Percentiles rank a stretch among this genome's conserved stretches.
Evolutionary conservation across 2,888 invertebrate species (phyloP).

Genomic region (Chymomyza amoena): DNA sequence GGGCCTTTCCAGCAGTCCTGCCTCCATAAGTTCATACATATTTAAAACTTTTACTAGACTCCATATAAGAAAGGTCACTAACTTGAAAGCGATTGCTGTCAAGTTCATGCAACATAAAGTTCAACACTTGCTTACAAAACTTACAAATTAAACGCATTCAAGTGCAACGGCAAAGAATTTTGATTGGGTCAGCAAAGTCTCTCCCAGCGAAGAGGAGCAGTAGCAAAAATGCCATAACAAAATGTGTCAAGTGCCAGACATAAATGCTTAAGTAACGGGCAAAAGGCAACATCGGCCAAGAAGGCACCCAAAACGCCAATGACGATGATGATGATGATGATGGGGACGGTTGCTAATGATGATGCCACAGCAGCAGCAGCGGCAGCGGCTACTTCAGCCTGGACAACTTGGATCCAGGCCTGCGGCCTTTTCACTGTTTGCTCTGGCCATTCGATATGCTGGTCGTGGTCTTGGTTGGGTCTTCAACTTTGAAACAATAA

Average conservation of each 20-base stretch:
- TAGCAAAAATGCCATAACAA: conserved; percentile 72
- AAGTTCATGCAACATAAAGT: conserved; percentile 28
- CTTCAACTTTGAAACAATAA: conserved; percentile 54
- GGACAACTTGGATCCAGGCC: conserved; percentile 31
- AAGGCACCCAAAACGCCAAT: neutral
- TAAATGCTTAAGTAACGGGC: conserved; percentile 68
- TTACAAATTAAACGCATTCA: conserved; percentile 72
- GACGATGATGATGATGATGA: neutral
- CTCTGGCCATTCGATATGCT: conserved; percentile 60
- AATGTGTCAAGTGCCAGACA: conserved; percentile 74
- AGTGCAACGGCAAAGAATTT: conserved; percentile 70
- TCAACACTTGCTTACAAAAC: conserved; percentile 39
- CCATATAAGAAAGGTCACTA: neutral
- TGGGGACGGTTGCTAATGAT: neutral
- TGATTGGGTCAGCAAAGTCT: conserved; percentile 69
- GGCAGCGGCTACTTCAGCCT: neutral
- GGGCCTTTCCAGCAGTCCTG: too few species aligned
- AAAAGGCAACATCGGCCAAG: neutral
- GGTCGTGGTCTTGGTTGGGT: conserved; percentile 10
- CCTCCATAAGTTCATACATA: neutral
- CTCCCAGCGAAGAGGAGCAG: conserved; percentile 39
- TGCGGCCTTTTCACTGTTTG: conserved; percentile 51
- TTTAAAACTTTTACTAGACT: neutral
- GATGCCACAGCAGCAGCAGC: neutral
- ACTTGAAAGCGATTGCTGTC: neutral